A percentile compares a stretch with the other conserved stretches of the same genome.
phyloP scores from a whole-genome alignment of 2,113 vertebrate genomes.

The Circaetus gallicus region DNA sequence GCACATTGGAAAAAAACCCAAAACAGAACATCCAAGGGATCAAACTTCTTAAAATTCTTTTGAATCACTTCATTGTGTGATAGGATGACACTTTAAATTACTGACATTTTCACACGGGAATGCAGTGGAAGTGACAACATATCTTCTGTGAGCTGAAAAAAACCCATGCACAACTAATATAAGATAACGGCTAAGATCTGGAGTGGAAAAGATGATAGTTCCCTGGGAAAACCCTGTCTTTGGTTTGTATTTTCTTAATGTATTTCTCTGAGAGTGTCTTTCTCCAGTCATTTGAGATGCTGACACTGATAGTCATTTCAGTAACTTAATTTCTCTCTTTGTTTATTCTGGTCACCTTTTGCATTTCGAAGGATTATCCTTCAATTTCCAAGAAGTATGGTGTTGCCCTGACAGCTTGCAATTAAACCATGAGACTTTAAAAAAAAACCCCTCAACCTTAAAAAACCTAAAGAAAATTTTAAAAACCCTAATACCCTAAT shows the following conservation, averaged over 20 bases:
- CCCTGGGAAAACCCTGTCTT: background rate
- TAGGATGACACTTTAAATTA: background rate
- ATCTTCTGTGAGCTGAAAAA: background rate
- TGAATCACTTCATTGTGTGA: background rate
- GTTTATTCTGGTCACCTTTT: background rate
- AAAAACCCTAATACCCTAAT: background rate
- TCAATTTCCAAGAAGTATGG: background rate
- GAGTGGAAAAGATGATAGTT: background rate
- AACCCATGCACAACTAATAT: background rate
- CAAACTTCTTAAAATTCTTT: background rate
- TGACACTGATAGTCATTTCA: background rate
- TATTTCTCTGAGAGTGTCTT: background rate
- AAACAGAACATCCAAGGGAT: background rate
- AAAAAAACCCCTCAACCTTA: background rate
- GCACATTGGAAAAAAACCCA: rapidly evolving
- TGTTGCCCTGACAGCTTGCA: background rate
- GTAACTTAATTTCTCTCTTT: background rate
- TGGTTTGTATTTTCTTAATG: background rate
- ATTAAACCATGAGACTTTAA: background rate
- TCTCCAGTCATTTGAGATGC: background rate
- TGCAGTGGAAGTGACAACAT: background rate
- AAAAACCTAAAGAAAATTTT: background rate
- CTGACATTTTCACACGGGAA: background rate
- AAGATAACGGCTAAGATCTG: background rate
- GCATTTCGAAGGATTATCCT: background rate